Evolutionary conservation across 2,797 vertebrate species (phyloP).

Genomic region (Steatocranus sp.): DNA sequence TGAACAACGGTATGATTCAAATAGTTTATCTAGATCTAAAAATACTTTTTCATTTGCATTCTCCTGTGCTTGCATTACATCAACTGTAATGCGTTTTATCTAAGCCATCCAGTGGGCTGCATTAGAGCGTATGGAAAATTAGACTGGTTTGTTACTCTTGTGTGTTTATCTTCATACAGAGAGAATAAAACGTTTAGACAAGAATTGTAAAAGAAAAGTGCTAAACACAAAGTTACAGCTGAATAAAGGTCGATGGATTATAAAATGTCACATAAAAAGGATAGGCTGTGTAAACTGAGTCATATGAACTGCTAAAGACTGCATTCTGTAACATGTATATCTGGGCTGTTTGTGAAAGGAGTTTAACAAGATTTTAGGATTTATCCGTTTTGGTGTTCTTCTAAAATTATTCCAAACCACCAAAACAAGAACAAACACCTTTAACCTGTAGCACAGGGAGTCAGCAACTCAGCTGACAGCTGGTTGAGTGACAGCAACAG

Average conservation of each 20-base stretch:
- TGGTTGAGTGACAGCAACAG: background rate
- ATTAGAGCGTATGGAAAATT: background rate
- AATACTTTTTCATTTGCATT: background rate
- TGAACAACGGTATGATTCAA: background rate
- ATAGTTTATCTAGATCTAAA: background rate
- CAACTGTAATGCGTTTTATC: background rate
- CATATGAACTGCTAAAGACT: background rate
- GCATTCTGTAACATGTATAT: background rate
- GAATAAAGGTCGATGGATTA: background rate
- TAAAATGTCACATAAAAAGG: background rate
- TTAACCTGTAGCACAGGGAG: background rate
- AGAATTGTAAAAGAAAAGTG: background rate
- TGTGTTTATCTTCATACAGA: background rate
- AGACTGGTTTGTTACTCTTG: accelerated
- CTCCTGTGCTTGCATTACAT: background rate
- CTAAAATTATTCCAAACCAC: background rate
- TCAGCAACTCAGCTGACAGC: background rate
- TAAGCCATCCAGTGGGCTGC: accelerated
- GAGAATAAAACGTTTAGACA: accelerated
- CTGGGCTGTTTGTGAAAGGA: background rate
- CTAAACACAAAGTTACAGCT: background rate
- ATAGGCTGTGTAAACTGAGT: background rate
- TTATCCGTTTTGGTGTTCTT: background rate
- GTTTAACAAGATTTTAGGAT: background rate
- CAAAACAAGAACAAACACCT: background rate